Evolutionary conservation across 1,140 invertebrate species (phyloP), one percentile per base, ranked within the genome.

Genomic region (Drosophila nigrodunni): DNA sequence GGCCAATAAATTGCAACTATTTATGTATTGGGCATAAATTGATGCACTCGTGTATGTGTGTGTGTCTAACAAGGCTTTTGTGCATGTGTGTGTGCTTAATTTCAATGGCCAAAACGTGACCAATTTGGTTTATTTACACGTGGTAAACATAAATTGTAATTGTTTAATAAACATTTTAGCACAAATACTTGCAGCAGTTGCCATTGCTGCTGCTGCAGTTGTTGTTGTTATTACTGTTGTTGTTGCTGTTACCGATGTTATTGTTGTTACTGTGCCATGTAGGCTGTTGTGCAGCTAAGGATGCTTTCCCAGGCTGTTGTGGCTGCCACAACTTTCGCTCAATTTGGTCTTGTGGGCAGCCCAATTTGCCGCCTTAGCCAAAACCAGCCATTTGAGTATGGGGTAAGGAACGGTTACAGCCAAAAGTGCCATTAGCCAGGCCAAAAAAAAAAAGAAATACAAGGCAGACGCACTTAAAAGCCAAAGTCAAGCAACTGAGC

Each of bases 111-210:
- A 82, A 91, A 91, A 90, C 90, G 90, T 91, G 90, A 91, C 90
- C 90, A 91, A 91, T 91, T 91, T 91, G 86, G 90, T 91, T 91
- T 91, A 91, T 91, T 91, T 91, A 91, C 82, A 89, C 82, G 85
- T 87, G 82, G 69, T 82, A 70, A 69, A 78, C 88, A 90, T 91
- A 91, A 91, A 90, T 81, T 75, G 77, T 67, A 75, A 75, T 74
- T 71, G 69, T 65, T 76, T 76, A 65, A 72, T 76, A 65, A 71
- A 76, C 60, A 77, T 70, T 57, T 66, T 66, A 66, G 52, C 69
- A 58, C 73, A 74, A 65, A 66, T 72, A 54, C 61, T 44, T 47
- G 21, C 37, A 39, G 15, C 46, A 21, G 34, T 58, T 47, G 10
- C 13, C 54, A 49, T 34, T 15, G 41, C 25, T 21, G 37, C 34